These are phyloP conservation scores for Rhagonycha fulva DNA, from an alignment of 2,888 invertebrate genomes.

Conservation along the genomic window DNA sequence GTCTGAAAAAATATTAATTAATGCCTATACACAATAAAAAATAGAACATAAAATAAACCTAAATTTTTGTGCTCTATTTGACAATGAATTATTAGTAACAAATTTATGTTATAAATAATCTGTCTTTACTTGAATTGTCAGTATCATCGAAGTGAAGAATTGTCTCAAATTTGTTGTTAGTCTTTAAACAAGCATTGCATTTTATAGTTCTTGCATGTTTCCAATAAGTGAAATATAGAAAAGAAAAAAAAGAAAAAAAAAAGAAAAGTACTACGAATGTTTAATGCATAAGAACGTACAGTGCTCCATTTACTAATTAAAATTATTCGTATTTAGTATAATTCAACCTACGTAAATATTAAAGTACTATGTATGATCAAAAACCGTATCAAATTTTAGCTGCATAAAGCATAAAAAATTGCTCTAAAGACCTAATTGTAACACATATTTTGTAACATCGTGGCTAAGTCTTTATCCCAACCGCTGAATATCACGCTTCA, in stretches of 20 bases:
- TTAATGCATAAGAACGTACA: neutral
- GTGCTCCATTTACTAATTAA: neutral
- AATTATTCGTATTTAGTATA: constrained; percentile 12
- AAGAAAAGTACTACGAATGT: neutral
- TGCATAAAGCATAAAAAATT: constrained; percentile 26
- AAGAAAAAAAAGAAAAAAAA: neutral
- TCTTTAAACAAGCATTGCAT: neutral
- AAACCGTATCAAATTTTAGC: constrained; percentile 20
- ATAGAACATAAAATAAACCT: neutral
- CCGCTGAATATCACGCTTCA: constrained; percentile 37
- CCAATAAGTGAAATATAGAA: neutral
- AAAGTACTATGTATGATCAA: constrained; percentile 18
- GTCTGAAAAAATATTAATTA: neutral
- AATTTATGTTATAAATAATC: neutral
- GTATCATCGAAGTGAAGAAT: neutral
- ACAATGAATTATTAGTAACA: neutral
- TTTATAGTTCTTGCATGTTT: neutral
- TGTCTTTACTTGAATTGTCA: neutral
- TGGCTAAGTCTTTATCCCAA: constrained; percentile 36
- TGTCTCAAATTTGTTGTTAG: neutral
- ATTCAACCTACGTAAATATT: constrained; percentile 7
- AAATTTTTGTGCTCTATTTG: neutral
- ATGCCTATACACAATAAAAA: neutral
- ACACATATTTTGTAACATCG: constrained; percentile 35
- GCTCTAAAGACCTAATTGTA: constrained; percentile 27